phyloP scores from a whole-genome alignment of 1,140 invertebrate species.

The Samia ricini region DNA sequence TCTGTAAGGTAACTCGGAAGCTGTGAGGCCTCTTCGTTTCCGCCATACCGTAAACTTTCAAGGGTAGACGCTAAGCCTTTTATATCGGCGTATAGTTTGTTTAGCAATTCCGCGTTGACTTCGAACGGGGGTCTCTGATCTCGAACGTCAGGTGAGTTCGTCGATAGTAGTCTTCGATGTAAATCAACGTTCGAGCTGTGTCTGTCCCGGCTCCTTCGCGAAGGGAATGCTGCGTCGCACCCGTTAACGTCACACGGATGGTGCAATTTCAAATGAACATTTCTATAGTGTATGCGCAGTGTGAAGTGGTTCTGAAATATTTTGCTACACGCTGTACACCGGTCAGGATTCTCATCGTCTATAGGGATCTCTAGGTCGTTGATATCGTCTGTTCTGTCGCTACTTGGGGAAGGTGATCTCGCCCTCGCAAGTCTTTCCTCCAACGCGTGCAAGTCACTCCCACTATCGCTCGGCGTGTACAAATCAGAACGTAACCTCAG shows the following conservation, averaged over 20 bases:
- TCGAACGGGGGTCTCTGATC: slow-evolving; percentile 81
- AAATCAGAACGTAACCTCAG: slow-evolving; percentile 71
- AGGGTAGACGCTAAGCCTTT: slow-evolving; percentile 74
- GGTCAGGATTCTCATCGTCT: slow-evolving; percentile 86
- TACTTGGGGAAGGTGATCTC: slow-evolving; percentile 77
- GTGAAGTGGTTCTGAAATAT: slow-evolving; percentile 96
- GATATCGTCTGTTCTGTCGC: slow-evolving; percentile 79
- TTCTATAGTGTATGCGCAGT: slow-evolving; percentile 94
- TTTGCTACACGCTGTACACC: slow-evolving; percentile 94
- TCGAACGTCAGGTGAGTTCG: slow-evolving; percentile 79
- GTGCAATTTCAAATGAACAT: slow-evolving; percentile 94
- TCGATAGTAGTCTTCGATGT: slow-evolving; percentile 90
- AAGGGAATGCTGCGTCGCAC: slow-evolving; percentile 95
- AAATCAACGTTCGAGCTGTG: slow-evolving; percentile 94
- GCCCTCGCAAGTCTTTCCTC: slow-evolving; percentile 69
- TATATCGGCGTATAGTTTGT: slow-evolving; percentile 88
- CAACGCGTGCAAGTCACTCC: slow-evolving; percentile 65
- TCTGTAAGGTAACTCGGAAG: slow-evolving; percentile 70
- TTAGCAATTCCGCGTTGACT: slow-evolving; percentile 88
- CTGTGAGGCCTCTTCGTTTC: slow-evolving; percentile 59
- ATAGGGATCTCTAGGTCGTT: slow-evolving; percentile 88
- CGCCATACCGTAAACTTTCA: slow-evolving; percentile 68
- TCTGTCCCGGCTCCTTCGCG: slow-evolving; percentile 93
- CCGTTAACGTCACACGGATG: slow-evolving; percentile 95
- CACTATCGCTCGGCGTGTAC: slow-evolving; percentile 72